phyloP scores from a whole-genome alignment of 1,140 invertebrate species.

The Leptoteleia sp. region DNA sequence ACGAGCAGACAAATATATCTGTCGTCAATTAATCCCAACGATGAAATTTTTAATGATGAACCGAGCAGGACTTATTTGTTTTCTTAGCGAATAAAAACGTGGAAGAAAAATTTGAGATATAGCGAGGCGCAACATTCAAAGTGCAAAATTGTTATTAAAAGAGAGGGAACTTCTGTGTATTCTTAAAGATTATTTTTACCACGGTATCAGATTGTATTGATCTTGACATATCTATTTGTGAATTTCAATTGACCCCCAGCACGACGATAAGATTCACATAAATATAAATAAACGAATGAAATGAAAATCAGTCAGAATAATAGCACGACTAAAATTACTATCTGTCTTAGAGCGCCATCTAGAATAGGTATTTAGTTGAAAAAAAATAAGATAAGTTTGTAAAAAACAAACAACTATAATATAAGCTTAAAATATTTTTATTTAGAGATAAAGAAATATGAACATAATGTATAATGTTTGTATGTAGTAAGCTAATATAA shows the following conservation, averaged over 20 bases:
- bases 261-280: constrained; percentile 44
- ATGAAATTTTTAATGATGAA: constrained; percentile 24
- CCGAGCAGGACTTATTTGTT: background rate
- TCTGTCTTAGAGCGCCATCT: too few relatives aligned
- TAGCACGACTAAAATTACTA: too few relatives aligned
- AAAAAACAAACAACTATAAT: too few relatives aligned
- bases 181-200: constrained; percentile 21
- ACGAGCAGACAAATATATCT: constrained; percentile 30
- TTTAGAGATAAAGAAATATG: too few relatives aligned
- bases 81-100: background rate
- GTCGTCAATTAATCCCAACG: constrained; percentile 15
- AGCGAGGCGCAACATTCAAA: constrained; percentile 6
- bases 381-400: too few relatives aligned
- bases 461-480: too few relatives aligned
- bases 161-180: too few relatives aligned
- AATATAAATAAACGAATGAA: too few relatives aligned
- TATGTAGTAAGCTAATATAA: too few relatives aligned
- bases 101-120: background rate
- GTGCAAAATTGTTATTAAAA: constrained; percentile 5
- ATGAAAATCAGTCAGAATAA: too few relatives aligned
- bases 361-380: too few relatives aligned
- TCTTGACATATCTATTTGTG: constrained; percentile 36
- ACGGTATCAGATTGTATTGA: constrained; percentile 30
- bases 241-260: constrained; percentile 63
- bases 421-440: too few relatives aligned